Evolutionary conservation across 2,113 vertebrate genomes (phyloP).

Genomic region (Aldabrachelys gigantea): DNA sequence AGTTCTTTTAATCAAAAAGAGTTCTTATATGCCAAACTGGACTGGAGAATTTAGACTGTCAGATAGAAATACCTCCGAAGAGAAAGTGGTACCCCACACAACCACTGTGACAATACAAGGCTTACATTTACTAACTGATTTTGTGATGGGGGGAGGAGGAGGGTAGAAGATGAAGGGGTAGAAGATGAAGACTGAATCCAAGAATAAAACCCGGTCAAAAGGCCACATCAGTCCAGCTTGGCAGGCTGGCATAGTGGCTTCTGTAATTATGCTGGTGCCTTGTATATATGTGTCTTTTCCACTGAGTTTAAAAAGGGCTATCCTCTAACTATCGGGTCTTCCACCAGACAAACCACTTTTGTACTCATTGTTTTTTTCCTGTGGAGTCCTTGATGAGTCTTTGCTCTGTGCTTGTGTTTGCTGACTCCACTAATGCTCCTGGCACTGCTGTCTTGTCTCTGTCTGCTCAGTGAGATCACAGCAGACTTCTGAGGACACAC

Average conservation of each 20-base stretch:
- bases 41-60: not conserved
- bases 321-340: constrained; percentile 65
- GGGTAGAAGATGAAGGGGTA: not conserved
- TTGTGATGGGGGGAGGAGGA: not conserved
- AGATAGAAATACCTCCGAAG: not conserved
- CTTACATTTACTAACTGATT: not conserved
- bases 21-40: not conserved
- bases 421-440: constrained; percentile 47
- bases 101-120: not conserved
- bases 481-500: constrained; percentile 58
- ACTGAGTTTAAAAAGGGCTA: constrained; percentile 64
- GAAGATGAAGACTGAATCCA: constrained; percentile 1
- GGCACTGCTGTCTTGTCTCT: not conserved
- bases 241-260: constrained; percentile 44
- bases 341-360: constrained; percentile 41
- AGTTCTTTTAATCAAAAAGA: not conserved
- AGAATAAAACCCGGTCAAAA: constrained; percentile 50
- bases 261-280: constrained; percentile 65
- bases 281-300: constrained; percentile 42
- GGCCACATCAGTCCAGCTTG: constrained; percentile 39
- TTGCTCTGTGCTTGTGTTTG: constrained; percentile 25
- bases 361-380: constrained; percentile 39
- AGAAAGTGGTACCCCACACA: not conserved
- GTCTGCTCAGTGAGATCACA: not conserved
- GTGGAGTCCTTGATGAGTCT: constrained; percentile 58